phyloP scores from a whole-genome alignment of 2,113 vertebrate genomes.

The Oreotrochilus melanogaster region DNA sequence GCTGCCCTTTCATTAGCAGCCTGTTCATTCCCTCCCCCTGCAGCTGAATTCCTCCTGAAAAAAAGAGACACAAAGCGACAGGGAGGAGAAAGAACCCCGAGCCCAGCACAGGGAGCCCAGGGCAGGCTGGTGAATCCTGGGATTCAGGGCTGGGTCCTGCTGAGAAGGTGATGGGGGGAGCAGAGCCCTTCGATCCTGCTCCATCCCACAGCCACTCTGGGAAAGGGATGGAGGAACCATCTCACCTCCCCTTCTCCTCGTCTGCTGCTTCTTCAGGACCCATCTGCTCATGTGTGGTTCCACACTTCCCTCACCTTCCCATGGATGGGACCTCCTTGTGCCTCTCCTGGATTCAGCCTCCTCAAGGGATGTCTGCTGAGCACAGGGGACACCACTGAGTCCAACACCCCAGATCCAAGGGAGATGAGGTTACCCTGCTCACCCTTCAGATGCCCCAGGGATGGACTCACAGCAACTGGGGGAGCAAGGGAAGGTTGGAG shows the following conservation, averaged over 20 bases:
- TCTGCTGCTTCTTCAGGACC: background rate
- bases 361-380: background rate
- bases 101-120: accelerated
- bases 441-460: background rate
- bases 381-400: background rate
- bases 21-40: constrained; percentile 14
- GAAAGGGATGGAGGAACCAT: background rate
- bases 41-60: constrained; percentile 46
- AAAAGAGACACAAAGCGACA: constrained; percentile 32
- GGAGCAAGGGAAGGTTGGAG: background rate
- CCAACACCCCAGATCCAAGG: background rate
- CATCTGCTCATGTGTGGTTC: background rate
- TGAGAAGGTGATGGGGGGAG: background rate
- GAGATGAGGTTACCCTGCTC: accelerated
- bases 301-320: background rate
- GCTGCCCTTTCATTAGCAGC: constrained; percentile 68
- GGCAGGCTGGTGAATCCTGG: background rate
- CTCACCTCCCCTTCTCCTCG: accelerated
- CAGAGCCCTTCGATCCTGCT: background rate
- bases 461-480: too few relatives aligned
- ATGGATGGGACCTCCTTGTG: accelerated
- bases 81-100: constrained; percentile 15
- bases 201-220: background rate
- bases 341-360: background rate
- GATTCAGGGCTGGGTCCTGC: accelerated